phyloP scores from a whole-genome alignment of 2,113 vertebrate species.

The Brevimyrus niger region DNA sequence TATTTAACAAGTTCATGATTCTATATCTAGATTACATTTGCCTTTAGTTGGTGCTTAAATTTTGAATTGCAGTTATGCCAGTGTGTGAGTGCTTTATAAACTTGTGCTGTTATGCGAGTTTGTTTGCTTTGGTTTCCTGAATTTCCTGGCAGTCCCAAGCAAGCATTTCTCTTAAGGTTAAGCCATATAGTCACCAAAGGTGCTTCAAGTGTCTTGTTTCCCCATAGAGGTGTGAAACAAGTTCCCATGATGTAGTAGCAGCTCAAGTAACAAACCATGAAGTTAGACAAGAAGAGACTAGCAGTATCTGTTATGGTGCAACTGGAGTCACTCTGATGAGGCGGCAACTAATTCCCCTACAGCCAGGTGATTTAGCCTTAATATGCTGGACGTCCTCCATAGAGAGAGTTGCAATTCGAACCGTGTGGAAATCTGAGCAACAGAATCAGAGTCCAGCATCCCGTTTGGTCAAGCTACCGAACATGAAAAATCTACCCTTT shows the following conservation, averaged over 20 bases:
- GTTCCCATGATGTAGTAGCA: slow-evolving; percentile 41
- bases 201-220: slow-evolving; percentile 22
- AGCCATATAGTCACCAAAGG: slow-evolving; percentile 13
- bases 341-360: background rate
- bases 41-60: background rate
- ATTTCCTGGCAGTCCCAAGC: background rate
- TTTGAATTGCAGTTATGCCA: background rate
- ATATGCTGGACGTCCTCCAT: background rate
- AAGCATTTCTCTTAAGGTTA: background rate
- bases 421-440: background rate
- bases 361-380: background rate
- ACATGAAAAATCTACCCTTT: background rate
- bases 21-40: background rate
- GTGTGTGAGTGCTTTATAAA: background rate
- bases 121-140: background rate
- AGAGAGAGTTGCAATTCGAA: background rate
- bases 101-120: background rate
- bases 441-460: background rate
- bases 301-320: slow-evolving; percentile 42
- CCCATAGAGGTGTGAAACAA: slow-evolving; percentile 33
- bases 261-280: slow-evolving; percentile 47
- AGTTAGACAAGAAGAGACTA: slow-evolving; percentile 32
- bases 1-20: background rate
- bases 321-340: slow-evolving; percentile 29
- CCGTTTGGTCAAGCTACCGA: background rate